Evolutionary conservation across 2,797 vertebrate species (phyloP).

Genomic region (Euthynnus affinis): DNA sequence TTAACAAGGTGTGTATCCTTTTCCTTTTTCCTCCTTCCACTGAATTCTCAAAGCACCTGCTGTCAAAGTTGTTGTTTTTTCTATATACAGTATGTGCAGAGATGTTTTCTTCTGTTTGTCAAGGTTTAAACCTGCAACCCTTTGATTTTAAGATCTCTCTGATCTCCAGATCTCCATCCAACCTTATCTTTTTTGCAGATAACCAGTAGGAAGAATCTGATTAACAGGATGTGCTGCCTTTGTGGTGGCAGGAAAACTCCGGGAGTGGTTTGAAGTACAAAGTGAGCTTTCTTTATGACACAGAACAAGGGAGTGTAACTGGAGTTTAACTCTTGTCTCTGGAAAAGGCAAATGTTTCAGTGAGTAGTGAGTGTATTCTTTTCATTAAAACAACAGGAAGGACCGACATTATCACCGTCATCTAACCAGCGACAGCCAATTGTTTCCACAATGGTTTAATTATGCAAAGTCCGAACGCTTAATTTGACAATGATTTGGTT

Average conservation of each 20-base stretch:
- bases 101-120: background rate
- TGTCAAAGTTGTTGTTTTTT: background rate
- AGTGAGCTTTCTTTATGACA: background rate
- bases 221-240: background rate
- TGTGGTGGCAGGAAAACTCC: background rate
- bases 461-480: background rate
- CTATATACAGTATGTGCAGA: background rate
- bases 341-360: background rate
- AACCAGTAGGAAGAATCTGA: background rate
- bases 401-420: background rate
- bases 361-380: background rate
- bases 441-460: background rate
- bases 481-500: too few species aligned
- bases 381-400: constrained; percentile 8
- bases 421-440: background rate
- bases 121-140: background rate
- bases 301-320: background rate
- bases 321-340: background rate
- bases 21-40: too few species aligned
- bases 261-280: background rate
- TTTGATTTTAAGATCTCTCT: background rate
- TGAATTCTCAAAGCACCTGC: too few species aligned
- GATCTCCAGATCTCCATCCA: background rate
- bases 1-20: too few species aligned
- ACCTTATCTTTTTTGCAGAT: background rate